A percentile compares a stretch with the other conserved stretches of the same genome.
Conservation (phyloP, 2,797 vertebrate genomes). For the Pterois miles region DNA sequence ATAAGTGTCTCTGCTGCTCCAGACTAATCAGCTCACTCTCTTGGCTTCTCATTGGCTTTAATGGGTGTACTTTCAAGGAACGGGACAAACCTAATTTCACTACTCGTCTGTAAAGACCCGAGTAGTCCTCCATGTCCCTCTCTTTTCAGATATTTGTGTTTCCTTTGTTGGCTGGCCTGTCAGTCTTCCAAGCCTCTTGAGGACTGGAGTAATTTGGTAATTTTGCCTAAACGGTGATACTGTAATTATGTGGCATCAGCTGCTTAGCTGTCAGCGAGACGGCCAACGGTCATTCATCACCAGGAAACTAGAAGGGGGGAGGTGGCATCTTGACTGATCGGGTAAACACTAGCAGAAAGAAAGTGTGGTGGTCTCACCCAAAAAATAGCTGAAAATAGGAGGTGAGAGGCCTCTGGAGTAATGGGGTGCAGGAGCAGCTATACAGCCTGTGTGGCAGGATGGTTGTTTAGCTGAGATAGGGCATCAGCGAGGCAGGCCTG, state of each 20-base stretch:
- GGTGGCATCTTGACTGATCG: constrained; percentile 68
- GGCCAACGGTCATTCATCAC: constrained; percentile 86
- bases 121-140: constrained; percentile 39
- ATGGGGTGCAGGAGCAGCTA: constrained; percentile 67
- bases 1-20: constrained; percentile 52
- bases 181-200: constrained; percentile 79
- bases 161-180: constrained; percentile 81
- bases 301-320: constrained; percentile 61
- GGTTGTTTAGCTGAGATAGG: constrained; percentile 54
- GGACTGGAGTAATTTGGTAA: constrained; percentile 87
- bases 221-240: constrained; percentile 86
- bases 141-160: constrained; percentile 74
- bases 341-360: constrained; percentile 76
- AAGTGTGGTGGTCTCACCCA: constrained; percentile 65
- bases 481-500: constrained; percentile 40
- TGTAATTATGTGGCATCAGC: constrained; percentile 91
- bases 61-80: constrained; percentile 56
- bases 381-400: constrained; percentile 66
- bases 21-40: constrained; percentile 67
- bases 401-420: constrained; percentile 69
- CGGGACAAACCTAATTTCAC: constrained; percentile 54
- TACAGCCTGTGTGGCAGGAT: constrained; percentile 63
- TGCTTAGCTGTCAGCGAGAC: constrained; percentile 83
- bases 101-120: constrained; percentile 44
- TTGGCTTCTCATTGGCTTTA: constrained; percentile 59